phyloP scores from a whole-genome alignment of 2,113 vertebrate species.

The Thomomys bottae region DNA sequence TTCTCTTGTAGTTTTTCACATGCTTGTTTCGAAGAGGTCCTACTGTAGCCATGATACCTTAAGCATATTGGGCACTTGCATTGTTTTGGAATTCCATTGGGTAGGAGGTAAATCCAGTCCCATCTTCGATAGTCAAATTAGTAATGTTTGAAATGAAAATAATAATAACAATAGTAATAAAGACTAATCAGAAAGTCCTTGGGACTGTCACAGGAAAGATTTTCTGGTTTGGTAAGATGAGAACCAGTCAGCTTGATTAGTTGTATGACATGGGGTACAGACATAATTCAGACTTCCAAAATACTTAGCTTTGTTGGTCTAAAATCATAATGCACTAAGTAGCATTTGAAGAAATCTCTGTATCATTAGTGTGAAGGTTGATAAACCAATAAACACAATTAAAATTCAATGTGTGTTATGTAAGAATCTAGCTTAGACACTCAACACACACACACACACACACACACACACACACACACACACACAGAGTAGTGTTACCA shows the following conservation, averaged over 20 bases:
- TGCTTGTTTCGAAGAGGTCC: neutral
- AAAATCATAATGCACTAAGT: neutral
- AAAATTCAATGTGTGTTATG: neutral
- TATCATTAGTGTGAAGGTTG: neutral
- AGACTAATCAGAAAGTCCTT: neutral
- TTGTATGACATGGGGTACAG: neutral
- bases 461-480: no score
- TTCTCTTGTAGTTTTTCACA: fast-evolving
- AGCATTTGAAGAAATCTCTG: neutral
- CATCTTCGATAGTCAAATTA: neutral
- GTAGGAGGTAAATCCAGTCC: neutral
- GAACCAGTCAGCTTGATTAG: neutral
- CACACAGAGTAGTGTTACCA: no score
- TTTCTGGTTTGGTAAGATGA: neutral
- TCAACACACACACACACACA: no score
- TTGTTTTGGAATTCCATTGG: neutral
- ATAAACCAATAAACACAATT: neutral
- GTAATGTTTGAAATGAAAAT: neutral
- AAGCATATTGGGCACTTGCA: neutral
- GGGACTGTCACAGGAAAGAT: neutral
- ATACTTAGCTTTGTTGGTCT: neutral
- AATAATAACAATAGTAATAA: no score
- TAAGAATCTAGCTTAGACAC: neutral
- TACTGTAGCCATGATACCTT: neutral
- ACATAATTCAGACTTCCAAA: neutral